These are phyloP conservation scores for Adrianichthys oophorus DNA, from an alignment of 2,797 vertebrate genomes.

Conservation along the genomic window DNA sequence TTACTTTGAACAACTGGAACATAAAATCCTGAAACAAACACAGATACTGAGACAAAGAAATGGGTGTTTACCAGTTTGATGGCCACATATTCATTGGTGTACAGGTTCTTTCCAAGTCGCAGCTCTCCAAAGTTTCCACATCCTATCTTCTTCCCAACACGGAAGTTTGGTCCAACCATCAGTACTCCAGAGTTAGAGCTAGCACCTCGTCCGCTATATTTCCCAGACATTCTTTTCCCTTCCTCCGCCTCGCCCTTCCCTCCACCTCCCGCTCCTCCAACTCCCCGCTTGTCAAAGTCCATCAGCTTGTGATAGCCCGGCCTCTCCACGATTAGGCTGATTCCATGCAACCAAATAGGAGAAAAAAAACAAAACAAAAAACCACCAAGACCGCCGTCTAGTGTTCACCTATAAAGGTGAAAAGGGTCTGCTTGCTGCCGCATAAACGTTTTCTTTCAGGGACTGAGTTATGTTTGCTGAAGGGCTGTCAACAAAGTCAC, in stretches of 20 bases:
- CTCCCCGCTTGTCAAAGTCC: constrained; percentile 97
- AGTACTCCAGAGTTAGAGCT: constrained; percentile 92
- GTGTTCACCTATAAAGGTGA: constrained; percentile 11
- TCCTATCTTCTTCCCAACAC: constrained; percentile 97
- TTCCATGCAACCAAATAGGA: constrained; percentile 84
- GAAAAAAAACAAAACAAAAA: constrained; percentile 51
- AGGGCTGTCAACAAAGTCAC: no score
- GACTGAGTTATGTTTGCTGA: neutral
- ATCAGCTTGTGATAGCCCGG: constrained; percentile 99
- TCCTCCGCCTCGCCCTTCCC: constrained; percentile 91
- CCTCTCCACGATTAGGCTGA: constrained; percentile 96
- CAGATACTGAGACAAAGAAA: no score
- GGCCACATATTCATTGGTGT: constrained; percentile 96
- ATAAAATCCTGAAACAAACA: no score
- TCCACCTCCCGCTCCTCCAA: constrained; percentile 77
- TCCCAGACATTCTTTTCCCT: constrained; percentile 90
- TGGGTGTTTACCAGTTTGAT: constrained; percentile 89
- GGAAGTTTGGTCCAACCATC: constrained; percentile 97
- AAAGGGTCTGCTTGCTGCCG: neutral
- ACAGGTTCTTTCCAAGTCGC: constrained; percentile 94
- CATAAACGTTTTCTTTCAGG: neutral
- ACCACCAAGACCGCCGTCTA: constrained; percentile 74
- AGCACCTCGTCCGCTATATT: constrained; percentile 80
- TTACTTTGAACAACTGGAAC: no score
- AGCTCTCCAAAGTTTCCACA: constrained; percentile 98